phyloP scores from a whole-genome alignment of 1,140 invertebrate genomes.

The Lasioglossum baleicum region DNA sequence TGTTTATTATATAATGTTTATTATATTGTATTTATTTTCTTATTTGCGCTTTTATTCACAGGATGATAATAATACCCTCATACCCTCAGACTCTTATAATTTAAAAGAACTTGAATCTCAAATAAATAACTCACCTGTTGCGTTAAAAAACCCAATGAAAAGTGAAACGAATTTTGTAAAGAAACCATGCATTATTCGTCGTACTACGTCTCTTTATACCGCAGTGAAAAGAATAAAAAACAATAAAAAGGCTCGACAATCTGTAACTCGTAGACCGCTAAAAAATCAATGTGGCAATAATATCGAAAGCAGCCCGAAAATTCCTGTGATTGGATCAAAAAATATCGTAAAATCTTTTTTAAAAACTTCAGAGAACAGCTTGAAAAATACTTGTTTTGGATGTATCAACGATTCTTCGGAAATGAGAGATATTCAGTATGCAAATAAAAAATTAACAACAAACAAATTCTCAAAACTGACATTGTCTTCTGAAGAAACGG shows the following conservation, averaged over 20 bases:
- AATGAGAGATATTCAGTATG: slow-evolving; percentile 1
- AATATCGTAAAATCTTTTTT: slow-evolving; percentile 26
- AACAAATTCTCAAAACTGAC: slow-evolving; percentile 24
- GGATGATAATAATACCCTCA: slow-evolving; percentile 51
- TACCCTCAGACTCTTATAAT: slow-evolving; percentile 44
- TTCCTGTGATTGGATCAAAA: slow-evolving; percentile 56
- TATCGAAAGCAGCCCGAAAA: slow-evolving; percentile 55
- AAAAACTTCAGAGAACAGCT: slow-evolving; percentile 24
- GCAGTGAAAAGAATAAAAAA: slow-evolving; percentile 65
- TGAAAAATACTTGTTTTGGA: slow-evolving; percentile 12
- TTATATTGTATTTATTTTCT: no score
- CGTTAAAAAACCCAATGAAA: slow-evolving; percentile 52
- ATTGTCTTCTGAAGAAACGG: slow-evolving; percentile 62
- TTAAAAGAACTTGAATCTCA: slow-evolving; percentile 54
- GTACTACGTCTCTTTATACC: slow-evolving; percentile 60
- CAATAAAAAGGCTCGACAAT: slow-evolving; percentile 63
- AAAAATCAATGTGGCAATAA: slow-evolving; percentile 63
- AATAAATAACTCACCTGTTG: slow-evolving; percentile 47
- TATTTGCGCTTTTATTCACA: slow-evolving; percentile 60
- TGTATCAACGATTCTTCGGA: slow-evolving; percentile 9
- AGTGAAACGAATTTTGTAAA: slow-evolving; percentile 54
- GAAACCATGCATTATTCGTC: slow-evolving; percentile 62
- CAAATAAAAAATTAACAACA: slow-evolving; percentile 25
- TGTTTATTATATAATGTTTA: not conserved
- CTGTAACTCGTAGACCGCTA: slow-evolving; percentile 59